phyloP scores from a whole-genome alignment of 2,113 vertebrate species.

The Sciurus niger region DNA sequence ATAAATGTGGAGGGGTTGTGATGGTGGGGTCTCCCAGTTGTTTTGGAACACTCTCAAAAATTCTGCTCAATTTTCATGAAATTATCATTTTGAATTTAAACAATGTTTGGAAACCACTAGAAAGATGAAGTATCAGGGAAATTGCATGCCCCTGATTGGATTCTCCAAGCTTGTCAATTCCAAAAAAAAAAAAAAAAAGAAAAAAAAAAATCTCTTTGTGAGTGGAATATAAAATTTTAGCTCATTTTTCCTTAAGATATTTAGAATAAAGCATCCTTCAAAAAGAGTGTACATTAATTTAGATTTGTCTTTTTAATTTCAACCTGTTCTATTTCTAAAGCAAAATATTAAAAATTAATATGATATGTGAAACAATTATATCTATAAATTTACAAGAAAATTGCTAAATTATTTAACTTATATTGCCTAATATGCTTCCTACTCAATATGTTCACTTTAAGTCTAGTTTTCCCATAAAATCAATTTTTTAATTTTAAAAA shows the following conservation, averaged over 20 bases:
- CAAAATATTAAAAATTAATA: conserved; percentile 20
- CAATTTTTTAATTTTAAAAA: conserved; percentile 12
- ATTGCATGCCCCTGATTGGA: background rate
- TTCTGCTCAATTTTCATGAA: background rate
- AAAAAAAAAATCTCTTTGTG: background rate
- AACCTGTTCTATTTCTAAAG: conserved; percentile 26
- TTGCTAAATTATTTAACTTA: conserved; percentile 21
- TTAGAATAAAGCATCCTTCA: conserved; percentile 39
- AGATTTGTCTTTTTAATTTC: background rate
- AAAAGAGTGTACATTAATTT: background rate
- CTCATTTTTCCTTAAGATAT: background rate
- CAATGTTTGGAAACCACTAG: conserved; percentile 30
- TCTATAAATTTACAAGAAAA: conserved; percentile 39
- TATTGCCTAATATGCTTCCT: background rate
- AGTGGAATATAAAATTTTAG: conserved; percentile 27
- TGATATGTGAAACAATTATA: background rate
- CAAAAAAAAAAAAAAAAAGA: background rate
- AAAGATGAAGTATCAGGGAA: background rate
- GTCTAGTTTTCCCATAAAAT: conserved; percentile 20
- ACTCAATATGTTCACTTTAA: background rate
- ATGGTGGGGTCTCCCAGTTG: background rate
- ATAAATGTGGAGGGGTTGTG: background rate
- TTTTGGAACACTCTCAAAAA: background rate
- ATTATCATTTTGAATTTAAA: conserved; percentile 44
- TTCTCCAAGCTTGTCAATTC: conserved; percentile 1